Evolutionary conservation across 2,797 vertebrate species (phyloP).

Genomic region (Telmatherina bonti): DNA sequence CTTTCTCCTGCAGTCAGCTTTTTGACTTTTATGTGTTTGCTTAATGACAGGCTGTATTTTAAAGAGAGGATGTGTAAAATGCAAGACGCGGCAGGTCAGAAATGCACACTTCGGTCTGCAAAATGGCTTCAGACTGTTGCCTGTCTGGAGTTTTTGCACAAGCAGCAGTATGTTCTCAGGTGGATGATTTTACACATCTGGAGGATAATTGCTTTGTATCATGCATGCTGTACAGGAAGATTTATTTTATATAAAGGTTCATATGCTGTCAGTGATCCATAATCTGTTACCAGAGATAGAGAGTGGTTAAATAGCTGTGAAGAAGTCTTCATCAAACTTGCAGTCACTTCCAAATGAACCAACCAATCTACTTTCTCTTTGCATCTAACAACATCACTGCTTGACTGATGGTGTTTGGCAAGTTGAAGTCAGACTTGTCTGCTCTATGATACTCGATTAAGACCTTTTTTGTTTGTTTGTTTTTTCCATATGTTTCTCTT

Average conservation of each 20-base stretch:
- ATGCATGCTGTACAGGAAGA: not conserved
- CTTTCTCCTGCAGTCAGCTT: slow-evolving; percentile 65
- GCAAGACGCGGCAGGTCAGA: slow-evolving; percentile 48
- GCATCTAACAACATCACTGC: no score
- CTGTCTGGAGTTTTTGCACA: slow-evolving; percentile 37
- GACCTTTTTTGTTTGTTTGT: no score
- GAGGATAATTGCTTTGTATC: not conserved
- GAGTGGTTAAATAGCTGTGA: not conserved
- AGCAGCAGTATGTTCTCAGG: slow-evolving; percentile 13
- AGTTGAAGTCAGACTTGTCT: no score
- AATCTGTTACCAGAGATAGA: slow-evolving; percentile 6
- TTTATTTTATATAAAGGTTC: slow-evolving; percentile 8
- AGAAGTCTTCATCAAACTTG: no score
- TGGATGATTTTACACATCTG: slow-evolving; percentile 19
- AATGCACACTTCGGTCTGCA: slow-evolving; percentile 38
- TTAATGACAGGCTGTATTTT: slow-evolving; percentile 69
- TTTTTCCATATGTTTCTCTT: no score
- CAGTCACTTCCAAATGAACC: no score
- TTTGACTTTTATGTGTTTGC: slow-evolving; percentile 58
- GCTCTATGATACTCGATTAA: no score
- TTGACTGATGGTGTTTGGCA: no score
- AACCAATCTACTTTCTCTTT: no score
- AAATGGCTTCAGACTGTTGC: slow-evolving; percentile 44
- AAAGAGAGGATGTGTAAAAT: slow-evolving; percentile 51
- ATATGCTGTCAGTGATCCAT: slow-evolving; percentile 10